phyloP scores from a whole-genome alignment of 2,113 vertebrate genomes.

The Atlantisia rogersi region DNA sequence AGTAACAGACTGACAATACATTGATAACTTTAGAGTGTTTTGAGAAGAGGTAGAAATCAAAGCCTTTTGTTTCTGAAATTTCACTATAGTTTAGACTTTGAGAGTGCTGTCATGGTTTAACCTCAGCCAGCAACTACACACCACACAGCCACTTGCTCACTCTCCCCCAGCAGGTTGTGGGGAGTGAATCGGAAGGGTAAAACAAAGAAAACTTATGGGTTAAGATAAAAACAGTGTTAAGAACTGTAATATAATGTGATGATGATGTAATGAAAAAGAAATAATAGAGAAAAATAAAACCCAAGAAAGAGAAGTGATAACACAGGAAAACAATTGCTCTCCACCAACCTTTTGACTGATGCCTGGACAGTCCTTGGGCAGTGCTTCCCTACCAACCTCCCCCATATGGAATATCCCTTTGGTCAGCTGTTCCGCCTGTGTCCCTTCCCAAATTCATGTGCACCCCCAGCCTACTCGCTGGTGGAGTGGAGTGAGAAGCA shows the following conservation, averaged over 20 bases:
- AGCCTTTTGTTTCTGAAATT: background rate
- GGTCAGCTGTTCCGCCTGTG: background rate
- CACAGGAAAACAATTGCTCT: background rate
- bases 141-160: background rate
- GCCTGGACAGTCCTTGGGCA: background rate
- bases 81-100: background rate
- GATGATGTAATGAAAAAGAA: background rate
- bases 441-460: background rate
- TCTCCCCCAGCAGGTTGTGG: background rate
- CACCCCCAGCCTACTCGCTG: fast-evolving
- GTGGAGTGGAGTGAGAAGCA: background rate
- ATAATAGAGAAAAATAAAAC: background rate
- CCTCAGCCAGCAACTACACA: background rate
- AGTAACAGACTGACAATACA: background rate
- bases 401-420: background rate
- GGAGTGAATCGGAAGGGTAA: background rate
- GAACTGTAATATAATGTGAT: background rate
- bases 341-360: background rate
- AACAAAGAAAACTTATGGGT: background rate
- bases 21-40: background rate
- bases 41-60: background rate
- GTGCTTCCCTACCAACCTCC: fast-evolving
- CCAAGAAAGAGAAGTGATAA: background rate
- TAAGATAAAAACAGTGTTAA: background rate
- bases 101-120: background rate